phyloP scores from a whole-genome alignment of 2,797 vertebrate species.

The Xyrichtys novacula region DNA sequence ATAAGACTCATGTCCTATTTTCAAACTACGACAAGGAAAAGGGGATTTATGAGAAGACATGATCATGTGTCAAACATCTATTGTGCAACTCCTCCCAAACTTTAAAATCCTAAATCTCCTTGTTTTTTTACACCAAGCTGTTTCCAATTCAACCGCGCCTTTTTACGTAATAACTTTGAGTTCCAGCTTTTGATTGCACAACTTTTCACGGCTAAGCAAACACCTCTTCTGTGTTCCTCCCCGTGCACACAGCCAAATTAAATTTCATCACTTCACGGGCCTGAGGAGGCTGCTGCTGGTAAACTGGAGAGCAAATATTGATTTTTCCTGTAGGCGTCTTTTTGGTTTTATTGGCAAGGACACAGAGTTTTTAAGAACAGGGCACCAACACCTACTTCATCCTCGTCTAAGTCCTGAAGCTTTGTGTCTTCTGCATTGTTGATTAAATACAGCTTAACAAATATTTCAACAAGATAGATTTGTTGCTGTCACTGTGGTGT shows the following conservation, averaged over 20 bases:
- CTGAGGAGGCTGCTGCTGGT: constrained; percentile 25
- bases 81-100: neutral
- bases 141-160: neutral
- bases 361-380: constrained; percentile 27
- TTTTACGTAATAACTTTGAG: neutral
- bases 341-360: constrained; percentile 48
- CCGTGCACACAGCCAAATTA: constrained; percentile 18
- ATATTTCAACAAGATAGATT: neutral
- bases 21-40: neutral
- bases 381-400: constrained; percentile 3
- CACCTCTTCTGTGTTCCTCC: constrained; percentile 19
- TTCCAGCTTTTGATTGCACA: constrained; percentile 37
- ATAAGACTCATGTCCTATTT: neutral
- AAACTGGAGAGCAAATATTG: constrained; percentile 79
- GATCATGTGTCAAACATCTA: neutral
- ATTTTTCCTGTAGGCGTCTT: constrained; percentile 64
- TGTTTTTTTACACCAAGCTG: neutral
- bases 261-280: constrained; percentile 31
- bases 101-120: constrained; percentile 4
- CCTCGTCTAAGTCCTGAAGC: neutral
- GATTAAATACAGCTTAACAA: neutral
- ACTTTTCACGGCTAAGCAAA: constrained; percentile 41
- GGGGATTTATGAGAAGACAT: neutral
- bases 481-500: no score
- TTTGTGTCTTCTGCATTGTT: neutral